Base-by-base conservation (phyloP, 2,888 invertebrate genomes). In the Drosophila anceps region DNA sequence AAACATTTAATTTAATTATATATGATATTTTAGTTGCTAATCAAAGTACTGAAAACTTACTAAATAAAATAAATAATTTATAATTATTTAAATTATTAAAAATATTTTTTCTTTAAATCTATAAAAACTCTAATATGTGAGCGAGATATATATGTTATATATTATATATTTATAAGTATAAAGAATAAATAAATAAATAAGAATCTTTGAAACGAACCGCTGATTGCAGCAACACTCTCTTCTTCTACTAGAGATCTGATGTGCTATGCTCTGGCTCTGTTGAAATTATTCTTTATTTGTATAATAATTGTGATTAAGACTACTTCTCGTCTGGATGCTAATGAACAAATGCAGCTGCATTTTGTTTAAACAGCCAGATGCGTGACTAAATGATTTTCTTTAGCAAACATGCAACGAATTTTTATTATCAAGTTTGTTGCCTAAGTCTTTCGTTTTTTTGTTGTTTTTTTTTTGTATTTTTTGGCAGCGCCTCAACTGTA, bases 361-460 rank as follows among this genome's bases (percentile, higher is more conserved):
- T 50, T 15, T 41, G 39, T 37, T 39, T 27, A 29, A n/a, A 37
- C 50, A 53, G 37, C 9, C 27, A n/a, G 61, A 63, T 61, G 78
- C 83, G 86, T 82, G 82, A 53, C 51, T n/a, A 46, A 44, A 37
- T 69, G 48, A 76, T 80, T 57, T 39, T 27, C 57, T 69, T 60
- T 18, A 41, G 12, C 59, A 74, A 62, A 76, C 41, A 39, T 50
- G 33, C 41, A 12, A 62, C 13, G 44, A 39, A 18, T 60, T 79
- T 79, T 79, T 27, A 51, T 62, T 29, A 39, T 68, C 73, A 90
- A 88, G 86, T 86, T 86, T 69, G 90, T 76, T 73, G 81, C 78
- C 69, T 85, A 85, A 86, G 86, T 86, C 86, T 76, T 90, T 86
- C 70, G 79, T 68, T 72, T 73, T 20, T 43, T 7, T n/a, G n/a